Evolutionary conservation across 2,113 vertebrate species (phyloP).

Genomic region (Ailuropoda melanoleuca): DNA sequence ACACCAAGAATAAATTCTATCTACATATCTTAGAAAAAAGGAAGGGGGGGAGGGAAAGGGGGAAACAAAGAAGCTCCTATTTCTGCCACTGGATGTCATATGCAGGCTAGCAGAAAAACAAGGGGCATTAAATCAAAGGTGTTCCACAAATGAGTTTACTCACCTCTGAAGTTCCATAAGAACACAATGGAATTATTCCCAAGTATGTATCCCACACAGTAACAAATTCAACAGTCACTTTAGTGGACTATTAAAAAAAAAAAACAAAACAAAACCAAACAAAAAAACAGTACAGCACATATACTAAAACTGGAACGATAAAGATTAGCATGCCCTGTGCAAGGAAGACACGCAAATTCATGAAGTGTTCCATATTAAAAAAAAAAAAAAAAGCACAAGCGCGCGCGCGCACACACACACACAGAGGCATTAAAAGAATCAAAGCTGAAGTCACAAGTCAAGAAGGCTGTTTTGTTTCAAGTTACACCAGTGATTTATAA

Average conservation of each 20-base stretch:
- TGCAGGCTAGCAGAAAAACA: neutral
- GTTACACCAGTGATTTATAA: neutral
- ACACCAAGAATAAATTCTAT: neutral
- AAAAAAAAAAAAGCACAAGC: neutral
- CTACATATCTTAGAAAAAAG: neutral
- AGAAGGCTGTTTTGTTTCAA: slow-evolving; percentile 13
- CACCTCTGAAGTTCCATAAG: slow-evolving; percentile 14
- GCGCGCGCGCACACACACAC: neutral
- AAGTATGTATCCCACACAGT: neutral
- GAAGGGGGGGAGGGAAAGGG: rapidly evolving
- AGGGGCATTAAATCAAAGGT: slow-evolving; percentile 23
- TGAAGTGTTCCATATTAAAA: neutral
- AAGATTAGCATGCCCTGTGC: neutral
- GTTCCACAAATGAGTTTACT: neutral
- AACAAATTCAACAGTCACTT: neutral
- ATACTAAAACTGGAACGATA: too few relatives aligned
- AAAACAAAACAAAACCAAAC: neutral
- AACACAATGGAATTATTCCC: neutral
- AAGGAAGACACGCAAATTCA: neutral
- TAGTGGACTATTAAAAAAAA: neutral
- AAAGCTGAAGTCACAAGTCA: slow-evolving; percentile 20
- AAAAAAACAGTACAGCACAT: neutral
- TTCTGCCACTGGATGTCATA: slow-evolving; percentile 17
- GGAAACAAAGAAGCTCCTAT: neutral
- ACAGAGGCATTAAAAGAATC: neutral